A percentile compares a stretch with the other conserved stretches of the same genome.
Evolutionary conservation across 2,797 vertebrate species (phyloP).

Genomic region (Poecile montanus): DNA sequence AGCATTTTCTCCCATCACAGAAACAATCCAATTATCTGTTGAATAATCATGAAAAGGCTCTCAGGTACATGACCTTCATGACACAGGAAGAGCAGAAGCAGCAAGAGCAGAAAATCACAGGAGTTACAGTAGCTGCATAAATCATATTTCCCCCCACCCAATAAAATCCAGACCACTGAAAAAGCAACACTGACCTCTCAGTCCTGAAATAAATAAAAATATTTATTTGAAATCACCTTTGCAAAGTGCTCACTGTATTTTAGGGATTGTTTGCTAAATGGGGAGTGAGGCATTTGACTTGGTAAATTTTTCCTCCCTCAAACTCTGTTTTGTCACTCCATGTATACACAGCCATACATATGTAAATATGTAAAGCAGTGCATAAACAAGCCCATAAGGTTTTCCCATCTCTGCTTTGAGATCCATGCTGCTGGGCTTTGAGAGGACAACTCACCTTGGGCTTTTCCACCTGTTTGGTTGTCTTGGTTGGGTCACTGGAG

Average conservation of each 20-base stretch:
- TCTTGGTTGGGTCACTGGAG: constrained; percentile 59
- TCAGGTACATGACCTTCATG: fast-evolving
- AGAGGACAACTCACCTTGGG: constrained; percentile 77
- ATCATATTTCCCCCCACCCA: fast-evolving
- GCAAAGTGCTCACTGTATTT: background rate
- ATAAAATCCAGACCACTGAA: background rate
- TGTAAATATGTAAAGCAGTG: background rate
- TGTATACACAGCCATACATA: fast-evolving
- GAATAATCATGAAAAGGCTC: background rate
- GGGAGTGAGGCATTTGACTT: fast-evolving
- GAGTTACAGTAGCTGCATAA: background rate
- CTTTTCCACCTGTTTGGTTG: constrained; percentile 74
- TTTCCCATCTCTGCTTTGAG: background rate
- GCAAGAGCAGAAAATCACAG: background rate
- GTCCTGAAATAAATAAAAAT: background rate
- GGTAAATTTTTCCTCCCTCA: background rate
- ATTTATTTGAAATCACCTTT: background rate
- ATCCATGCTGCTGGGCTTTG: background rate
- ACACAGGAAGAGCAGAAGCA: background rate
- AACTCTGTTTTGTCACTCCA: background rate
- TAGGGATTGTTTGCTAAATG: background rate
- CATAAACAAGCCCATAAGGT: background rate
- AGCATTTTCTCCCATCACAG: background rate
- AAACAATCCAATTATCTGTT: background rate
- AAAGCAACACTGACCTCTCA: background rate